phyloP scores from a whole-genome alignment of 1,140 invertebrate species.

The Drosophila biarmipes region DNA sequence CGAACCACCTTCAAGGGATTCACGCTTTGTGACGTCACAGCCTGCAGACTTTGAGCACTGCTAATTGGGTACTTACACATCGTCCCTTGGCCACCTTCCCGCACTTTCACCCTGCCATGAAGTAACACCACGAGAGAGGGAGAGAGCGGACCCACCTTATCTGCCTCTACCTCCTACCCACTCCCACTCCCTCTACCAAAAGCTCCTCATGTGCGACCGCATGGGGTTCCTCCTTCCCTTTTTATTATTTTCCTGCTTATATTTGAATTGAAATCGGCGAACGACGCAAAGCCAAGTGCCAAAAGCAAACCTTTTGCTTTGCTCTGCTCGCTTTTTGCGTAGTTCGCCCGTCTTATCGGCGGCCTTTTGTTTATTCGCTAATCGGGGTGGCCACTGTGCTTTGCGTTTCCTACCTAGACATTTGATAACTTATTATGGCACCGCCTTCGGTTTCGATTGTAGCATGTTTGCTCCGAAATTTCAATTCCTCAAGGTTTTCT shows the following conservation, averaged over 20 bases:
- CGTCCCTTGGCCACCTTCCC: not conserved
- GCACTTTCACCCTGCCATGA: constrained; percentile 48
- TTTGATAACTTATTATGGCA: constrained; percentile 59
- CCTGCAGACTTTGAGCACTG: constrained; percentile 1
- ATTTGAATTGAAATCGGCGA: constrained; percentile 37
- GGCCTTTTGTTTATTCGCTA: constrained; percentile 46
- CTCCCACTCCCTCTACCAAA: constrained; percentile 25
- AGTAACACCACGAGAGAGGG: constrained; percentile 56
- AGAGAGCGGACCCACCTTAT: constrained; percentile 13
- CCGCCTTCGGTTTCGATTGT: constrained; percentile 26
- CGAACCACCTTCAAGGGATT: no score
- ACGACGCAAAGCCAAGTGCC: constrained; percentile 27
- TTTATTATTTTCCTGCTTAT: constrained; percentile 15
- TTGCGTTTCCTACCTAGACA: constrained; percentile 44
- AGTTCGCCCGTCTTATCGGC: constrained; percentile 25
- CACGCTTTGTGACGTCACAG: constrained; percentile 4
- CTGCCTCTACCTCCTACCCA: not conserved
- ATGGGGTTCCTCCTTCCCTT: constrained; percentile 43
- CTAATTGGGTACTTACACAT: constrained; percentile 17
- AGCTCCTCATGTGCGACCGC: constrained; percentile 39
- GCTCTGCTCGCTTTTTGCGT: constrained; percentile 28
- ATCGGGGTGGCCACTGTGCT: constrained; percentile 22
- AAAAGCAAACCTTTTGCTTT: constrained; percentile 46
- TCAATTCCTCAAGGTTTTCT: constrained; percentile 54
- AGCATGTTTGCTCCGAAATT: constrained; percentile 16